These are phyloP conservation scores for Flexamia atlantica DNA, from an alignment of 2,888 invertebrate species.

Conservation along the genomic window DNA sequence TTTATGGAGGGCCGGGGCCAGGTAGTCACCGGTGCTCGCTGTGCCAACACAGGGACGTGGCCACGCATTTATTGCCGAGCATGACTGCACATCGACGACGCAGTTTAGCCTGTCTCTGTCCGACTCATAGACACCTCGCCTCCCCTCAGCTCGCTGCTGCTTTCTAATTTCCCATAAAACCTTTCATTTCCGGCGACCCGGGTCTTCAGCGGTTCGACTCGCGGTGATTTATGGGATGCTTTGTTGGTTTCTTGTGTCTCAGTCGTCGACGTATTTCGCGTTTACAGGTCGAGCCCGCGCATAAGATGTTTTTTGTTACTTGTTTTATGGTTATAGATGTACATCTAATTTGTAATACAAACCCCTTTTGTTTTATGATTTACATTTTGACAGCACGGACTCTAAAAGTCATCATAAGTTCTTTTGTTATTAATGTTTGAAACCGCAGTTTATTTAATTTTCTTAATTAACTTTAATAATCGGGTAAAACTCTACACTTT, in stretches of 20 bases:
- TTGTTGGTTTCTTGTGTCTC: slow-evolving; percentile 22
- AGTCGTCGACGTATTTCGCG: background rate
- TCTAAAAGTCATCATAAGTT: too few species aligned
- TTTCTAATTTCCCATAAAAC: slow-evolving; percentile 59
- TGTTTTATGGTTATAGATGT: too few species aligned
- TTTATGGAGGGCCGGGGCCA: too few species aligned
- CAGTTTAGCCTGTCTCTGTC: slow-evolving; percentile 4
- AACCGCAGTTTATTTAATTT: too few species aligned
- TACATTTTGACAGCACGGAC: too few species aligned
- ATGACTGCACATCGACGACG: slow-evolving; percentile 22
- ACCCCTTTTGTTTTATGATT: too few species aligned
- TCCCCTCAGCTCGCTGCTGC: background rate
- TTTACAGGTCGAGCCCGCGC: background rate
- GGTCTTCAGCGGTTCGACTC: slow-evolving; percentile 3
- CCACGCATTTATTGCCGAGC: slow-evolving; percentile 10
- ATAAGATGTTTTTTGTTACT: background rate
- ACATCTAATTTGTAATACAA: too few species aligned
- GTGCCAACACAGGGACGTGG: slow-evolving; percentile 1
- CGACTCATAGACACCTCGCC: background rate
- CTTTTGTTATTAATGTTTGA: too few species aligned
- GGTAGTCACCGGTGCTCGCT: background rate
- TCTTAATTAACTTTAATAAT: too few species aligned
- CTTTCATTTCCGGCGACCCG: slow-evolving; percentile 56
- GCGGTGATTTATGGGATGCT: slow-evolving; percentile 24
- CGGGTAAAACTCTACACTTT: too few species aligned